Evolutionary conservation across 2,113 vertebrate species (phyloP), one percentile per base, ranked within the genome.

Genomic region (Raja brachyura): DNA sequence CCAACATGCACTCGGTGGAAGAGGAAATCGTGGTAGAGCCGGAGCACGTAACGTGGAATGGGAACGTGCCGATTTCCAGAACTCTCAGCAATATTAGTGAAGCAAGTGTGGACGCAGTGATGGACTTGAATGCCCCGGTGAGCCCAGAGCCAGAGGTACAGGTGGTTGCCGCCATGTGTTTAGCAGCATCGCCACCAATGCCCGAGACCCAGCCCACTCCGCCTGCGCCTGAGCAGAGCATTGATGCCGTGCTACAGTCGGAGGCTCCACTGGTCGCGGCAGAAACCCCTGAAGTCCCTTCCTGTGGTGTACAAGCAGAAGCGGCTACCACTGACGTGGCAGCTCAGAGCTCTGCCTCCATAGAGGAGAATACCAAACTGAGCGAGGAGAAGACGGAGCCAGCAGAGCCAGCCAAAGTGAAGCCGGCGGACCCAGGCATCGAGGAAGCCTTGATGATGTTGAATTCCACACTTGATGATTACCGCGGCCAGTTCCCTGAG

Each of bases 81-180:
- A 98, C 98, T 93, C 97, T 99, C 90, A 99, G 98, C 95, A 98
- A 99, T 94, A 99, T 99, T 94, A 99, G 98, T 0, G 98, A 99
- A 94, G 96, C 95, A 94, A 99, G 98, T 0, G 95, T 96, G 78
- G 98, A 99, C 0, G 96, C 96, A 22, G 93, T 95, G 0, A 83
- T 96, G 94, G 94, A 94, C 66, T 54, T 99, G 94, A 99, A 98
- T 0, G 98, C 99, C 93, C 96, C 95, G 94, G 98, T 97, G 0
- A 98, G 98, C 0, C 96, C 96, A 20, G 93, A 95, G 0, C 79
- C 96, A 94, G 94, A 94, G 70, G 78, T 0, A 63, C 93, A 3
- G 94, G 95, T 31, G 93, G 93, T 1, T 93, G 95, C 79, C 93
- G 54, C 48, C 10, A 9, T 22, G 13, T 28, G n/a, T 25, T 92